Percentiles rank a stretch among this genome's conserved stretches.
Evolutionary conservation across 2,797 vertebrate species (phyloP).

Genomic region (Triplophysa yarkandensis): DNA sequence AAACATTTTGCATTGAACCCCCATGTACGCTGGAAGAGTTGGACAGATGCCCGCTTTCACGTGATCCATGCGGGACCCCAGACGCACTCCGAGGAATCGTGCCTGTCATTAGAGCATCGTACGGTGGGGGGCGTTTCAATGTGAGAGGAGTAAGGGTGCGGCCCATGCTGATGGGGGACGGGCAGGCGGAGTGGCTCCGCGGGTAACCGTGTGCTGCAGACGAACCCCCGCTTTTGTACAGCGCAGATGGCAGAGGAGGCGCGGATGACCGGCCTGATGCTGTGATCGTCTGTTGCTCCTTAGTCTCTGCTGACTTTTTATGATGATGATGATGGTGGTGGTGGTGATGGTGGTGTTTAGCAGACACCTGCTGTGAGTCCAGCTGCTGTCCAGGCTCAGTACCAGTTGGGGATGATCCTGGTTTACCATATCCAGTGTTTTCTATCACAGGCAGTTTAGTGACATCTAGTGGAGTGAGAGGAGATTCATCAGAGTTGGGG

Average conservation of each 20-base stretch:
- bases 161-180: conserved; percentile 92
- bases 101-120: conserved; percentile 80
- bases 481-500: conserved; percentile 96
- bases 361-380: conserved; percentile 42
- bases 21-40: conserved; percentile 71
- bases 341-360: conserved; percentile 45
- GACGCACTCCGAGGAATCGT: conserved; percentile 84
- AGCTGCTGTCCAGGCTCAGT: conserved; percentile 43
- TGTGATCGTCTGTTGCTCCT: conserved; percentile 81
- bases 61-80: conserved; percentile 80
- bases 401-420: conserved; percentile 54
- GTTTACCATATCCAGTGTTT: conserved; percentile 82
- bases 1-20: conserved; percentile 81
- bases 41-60: conserved; percentile 78
- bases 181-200: conserved; percentile 92
- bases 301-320: conserved; percentile 75
- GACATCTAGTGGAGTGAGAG: conserved; percentile 91
- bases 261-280: conserved; percentile 86
- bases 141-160: conserved; percentile 89
- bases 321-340: conserved; percentile 60
- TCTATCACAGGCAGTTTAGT: conserved; percentile 86
- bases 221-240: conserved; percentile 82
- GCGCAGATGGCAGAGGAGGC: conserved; percentile 86
- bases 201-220: conserved; percentile 88
- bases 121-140: conserved; percentile 92